Percentiles rank a stretch among this genome's conserved stretches.
These are phyloP conservation scores for Eulemur mongoz DNA, from an alignment of 2,797 vertebrate species.

Conservation along the genomic window DNA sequence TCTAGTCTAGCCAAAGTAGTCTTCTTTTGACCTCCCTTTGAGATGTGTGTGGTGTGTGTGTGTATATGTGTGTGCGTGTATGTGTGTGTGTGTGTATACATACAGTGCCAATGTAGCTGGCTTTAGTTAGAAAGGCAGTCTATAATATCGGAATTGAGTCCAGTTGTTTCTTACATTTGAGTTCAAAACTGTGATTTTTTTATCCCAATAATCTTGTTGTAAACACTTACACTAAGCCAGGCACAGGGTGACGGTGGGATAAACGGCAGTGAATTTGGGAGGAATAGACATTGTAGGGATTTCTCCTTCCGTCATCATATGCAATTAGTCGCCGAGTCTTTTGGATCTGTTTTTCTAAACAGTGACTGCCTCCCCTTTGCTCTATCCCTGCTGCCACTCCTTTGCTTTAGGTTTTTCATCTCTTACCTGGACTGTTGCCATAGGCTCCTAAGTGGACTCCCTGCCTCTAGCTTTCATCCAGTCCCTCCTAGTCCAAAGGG, in stretches of 20 bases:
- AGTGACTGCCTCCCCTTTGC: not conserved
- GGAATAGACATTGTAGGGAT: not conserved
- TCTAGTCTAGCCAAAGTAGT: not conserved
- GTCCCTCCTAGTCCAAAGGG: not conserved
- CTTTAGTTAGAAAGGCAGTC: not conserved
- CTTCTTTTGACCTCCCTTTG: not conserved
- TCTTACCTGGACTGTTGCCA: not conserved
- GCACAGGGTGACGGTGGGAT: not conserved
- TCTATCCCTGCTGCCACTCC: not conserved
- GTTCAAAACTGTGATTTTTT: not conserved
- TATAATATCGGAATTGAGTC: not conserved
- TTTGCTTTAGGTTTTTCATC: not conserved
- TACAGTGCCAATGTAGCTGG: not conserved
- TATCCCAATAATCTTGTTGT: not conserved
- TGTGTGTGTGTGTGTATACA: not conserved
- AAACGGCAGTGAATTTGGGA: not conserved
- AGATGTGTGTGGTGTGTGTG: not conserved
- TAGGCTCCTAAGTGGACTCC: not conserved
- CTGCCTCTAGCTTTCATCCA: not conserved
- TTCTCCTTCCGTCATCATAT: not conserved
- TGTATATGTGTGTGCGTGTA: no score
- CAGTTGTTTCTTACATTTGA: not conserved
- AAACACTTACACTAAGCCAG: not conserved
- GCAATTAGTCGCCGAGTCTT: not conserved
- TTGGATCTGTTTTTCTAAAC: not conserved